Percentiles rank a stretch among this genome's conserved stretches.
Evolutionary conservation across 2,888 invertebrate genomes (phyloP).

Genomic region (Cataglyphis rosenhaueri): DNA sequence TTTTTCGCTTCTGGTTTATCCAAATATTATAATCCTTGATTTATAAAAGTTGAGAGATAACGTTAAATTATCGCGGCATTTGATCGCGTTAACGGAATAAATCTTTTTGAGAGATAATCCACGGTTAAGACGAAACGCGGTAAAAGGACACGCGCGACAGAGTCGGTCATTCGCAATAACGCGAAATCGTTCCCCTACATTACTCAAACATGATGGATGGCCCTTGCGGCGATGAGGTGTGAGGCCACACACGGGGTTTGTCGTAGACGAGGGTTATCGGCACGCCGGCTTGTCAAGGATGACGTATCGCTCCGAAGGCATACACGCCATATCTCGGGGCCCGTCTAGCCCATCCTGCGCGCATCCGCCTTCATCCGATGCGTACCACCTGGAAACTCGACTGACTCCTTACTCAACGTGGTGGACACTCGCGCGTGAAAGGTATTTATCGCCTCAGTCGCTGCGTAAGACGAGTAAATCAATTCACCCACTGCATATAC

Average conservation of each 20-base stretch:
- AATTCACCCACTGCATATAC: conserved; percentile 6
- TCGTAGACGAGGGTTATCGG: conserved; percentile 76
- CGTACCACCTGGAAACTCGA: conserved; percentile 61
- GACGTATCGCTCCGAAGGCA: conserved; percentile 81
- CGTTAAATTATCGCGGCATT: neutral
- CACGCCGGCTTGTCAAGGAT: conserved; percentile 81
- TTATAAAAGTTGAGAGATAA: neutral
- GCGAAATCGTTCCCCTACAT: conserved; percentile 82
- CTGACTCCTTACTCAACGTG: conserved; percentile 59
- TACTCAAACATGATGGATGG: conserved; percentile 84
- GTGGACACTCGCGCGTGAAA: conserved; percentile 68
- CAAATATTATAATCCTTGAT: neutral
- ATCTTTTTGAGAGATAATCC: conserved; percentile 61
- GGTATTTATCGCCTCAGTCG: conserved; percentile 69
- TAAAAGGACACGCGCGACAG: conserved; percentile 62
- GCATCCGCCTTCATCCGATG: conserved; percentile 54
- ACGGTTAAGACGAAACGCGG: conserved; percentile 42
- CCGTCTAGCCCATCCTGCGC: conserved; percentile 67
- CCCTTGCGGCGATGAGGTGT: conserved; percentile 75
- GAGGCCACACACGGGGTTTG: conserved; percentile 74
- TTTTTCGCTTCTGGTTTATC: neutral
- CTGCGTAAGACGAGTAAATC: conserved; percentile 66
- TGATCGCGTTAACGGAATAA: conserved; percentile 52
- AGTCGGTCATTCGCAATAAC: conserved; percentile 81
- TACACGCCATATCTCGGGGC: conserved; percentile 64